Evolutionary conservation across 92 coral and sea anemone species (phyloP).

Genomic region (Porites lobata): DNA sequence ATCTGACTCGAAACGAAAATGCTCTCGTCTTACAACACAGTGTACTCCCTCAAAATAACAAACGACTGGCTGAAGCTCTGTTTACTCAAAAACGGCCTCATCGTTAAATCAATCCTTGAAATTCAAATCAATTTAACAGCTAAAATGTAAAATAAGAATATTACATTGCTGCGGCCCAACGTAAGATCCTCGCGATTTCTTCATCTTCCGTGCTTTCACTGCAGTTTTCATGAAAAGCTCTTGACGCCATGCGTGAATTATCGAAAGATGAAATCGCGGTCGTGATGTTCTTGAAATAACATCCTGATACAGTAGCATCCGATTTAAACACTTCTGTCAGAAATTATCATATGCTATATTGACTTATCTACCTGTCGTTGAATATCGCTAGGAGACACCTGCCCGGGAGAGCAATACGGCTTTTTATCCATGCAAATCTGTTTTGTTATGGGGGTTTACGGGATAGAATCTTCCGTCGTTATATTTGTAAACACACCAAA

Average conservation of each 20-base stretch:
- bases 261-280: neutral
- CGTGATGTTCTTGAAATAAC: slow-evolving; percentile 15
- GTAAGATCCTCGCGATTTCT: slow-evolving; percentile 38
- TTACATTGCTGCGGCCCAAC: slow-evolving; percentile 42
- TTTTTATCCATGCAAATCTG: slow-evolving; percentile 32
- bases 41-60: neutral
- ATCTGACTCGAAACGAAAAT: neutral
- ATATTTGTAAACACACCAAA: neutral
- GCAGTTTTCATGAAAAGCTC: neutral
- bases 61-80: neutral
- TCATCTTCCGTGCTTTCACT: slow-evolving; percentile 13
- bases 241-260: slow-evolving; percentile 25
- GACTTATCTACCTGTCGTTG: slow-evolving; percentile 45
- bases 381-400: slow-evolving; percentile 43
- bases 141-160: neutral
- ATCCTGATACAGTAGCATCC: slow-evolving; percentile 1
- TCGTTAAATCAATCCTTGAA: neutral
- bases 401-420: slow-evolving; percentile 27
- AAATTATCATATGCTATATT: slow-evolving; percentile 49
- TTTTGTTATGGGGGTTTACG: slow-evolving; percentile 5
- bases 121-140: slow-evolving; percentile 4
- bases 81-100: neutral
- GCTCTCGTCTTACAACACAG: neutral
- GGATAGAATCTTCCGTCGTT: neutral
- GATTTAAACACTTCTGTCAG: slow-evolving; percentile 33